phyloP scores from a whole-genome alignment of 2,113 vertebrate genomes.

The Malurus alboscapulatus region DNA sequence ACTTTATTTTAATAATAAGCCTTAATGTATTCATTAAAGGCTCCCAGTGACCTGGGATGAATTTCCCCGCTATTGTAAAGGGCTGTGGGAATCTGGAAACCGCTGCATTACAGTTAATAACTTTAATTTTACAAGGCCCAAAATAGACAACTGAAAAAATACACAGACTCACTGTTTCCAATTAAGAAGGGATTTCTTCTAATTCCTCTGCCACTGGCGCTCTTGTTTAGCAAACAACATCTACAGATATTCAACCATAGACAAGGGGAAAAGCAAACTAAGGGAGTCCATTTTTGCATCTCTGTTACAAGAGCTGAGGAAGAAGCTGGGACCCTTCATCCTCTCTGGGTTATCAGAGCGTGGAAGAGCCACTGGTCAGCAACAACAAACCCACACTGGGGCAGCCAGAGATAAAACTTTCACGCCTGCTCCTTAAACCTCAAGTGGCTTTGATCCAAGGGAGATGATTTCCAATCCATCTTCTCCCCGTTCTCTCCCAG shows the following conservation, averaged over 20 bases:
- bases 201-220: constrained; percentile 61
- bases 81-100: constrained; percentile 72
- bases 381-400: background rate
- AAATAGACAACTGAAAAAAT: constrained; percentile 73
- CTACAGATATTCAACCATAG: background rate
- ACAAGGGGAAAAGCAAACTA: background rate
- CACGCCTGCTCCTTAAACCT: background rate
- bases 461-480: background rate
- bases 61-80: constrained; percentile 68
- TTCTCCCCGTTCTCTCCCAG: rapidly evolving
- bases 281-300: background rate
- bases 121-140: constrained; percentile 72
- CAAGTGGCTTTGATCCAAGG: background rate
- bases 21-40: constrained; percentile 69
- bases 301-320: background rate
- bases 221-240: constrained; percentile 60
- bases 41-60: constrained; percentile 67
- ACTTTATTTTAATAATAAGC: constrained; percentile 71
- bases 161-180: constrained; percentile 70
- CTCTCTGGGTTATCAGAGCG: background rate
- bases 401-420: background rate
- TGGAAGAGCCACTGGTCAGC: background rate
- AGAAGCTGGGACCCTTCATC: background rate
- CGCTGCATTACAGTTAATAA: constrained; percentile 67
- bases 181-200: constrained; percentile 69